Evolutionary conservation across 2,888 invertebrate species (phyloP).

Genomic region (Eretmocerus hayati): DNA sequence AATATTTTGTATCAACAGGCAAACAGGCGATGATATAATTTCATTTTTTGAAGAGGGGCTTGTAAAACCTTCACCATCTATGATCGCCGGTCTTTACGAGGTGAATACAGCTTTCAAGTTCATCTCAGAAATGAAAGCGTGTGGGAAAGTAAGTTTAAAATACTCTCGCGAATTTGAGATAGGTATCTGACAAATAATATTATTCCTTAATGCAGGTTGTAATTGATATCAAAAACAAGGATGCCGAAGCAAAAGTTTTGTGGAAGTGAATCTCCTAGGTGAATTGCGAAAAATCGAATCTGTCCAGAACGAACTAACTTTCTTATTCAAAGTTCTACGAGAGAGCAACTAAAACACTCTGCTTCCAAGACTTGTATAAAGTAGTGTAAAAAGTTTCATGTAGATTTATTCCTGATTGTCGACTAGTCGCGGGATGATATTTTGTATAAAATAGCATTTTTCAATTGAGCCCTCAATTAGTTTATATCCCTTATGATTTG

Average conservation of each 20-base stretch:
- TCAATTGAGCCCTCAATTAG: no score
- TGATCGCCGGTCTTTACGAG: constrained; percentile 52
- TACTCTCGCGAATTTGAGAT: neutral
- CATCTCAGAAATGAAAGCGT: constrained; percentile 52
- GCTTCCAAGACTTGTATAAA: no score
- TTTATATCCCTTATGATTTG: no score
- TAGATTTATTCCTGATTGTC: no score
- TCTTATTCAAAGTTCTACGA: no score
- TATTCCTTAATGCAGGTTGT: constrained; percentile 30
- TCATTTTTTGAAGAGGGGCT: constrained; percentile 57
- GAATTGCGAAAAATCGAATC: no score
- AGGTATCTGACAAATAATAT: neutral
- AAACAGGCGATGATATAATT: constrained; percentile 55
- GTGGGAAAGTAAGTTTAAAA: constrained; percentile 52
- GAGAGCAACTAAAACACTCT: no score
- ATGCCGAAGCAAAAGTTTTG: constrained; percentile 21
- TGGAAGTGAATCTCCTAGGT: no score
- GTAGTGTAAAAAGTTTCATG: no score
- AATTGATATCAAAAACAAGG: constrained; percentile 38
- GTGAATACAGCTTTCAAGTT: constrained; percentile 57
- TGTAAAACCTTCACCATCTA: constrained; percentile 54
- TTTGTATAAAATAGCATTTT: no score
- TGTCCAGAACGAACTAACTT: no score
- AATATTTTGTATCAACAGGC: constrained; percentile 29
- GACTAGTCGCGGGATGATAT: no score